Evolutionary conservation across 2,888 invertebrate species (phyloP).

Genomic region (Troides aeacus): DNA sequence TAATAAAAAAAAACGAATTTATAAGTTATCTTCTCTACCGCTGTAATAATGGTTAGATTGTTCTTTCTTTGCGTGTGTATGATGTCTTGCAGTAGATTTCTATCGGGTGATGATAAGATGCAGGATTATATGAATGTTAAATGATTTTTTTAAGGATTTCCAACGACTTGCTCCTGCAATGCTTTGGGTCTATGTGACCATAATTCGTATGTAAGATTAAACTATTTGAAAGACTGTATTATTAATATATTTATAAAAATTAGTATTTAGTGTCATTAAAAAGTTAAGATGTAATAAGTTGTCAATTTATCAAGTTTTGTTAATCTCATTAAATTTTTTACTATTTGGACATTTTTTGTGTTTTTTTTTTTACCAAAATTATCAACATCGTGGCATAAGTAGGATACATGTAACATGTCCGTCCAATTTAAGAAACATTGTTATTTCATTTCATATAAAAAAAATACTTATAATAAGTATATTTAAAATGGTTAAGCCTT

Average conservation of each 20-base stretch:
- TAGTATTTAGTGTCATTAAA: not conserved
- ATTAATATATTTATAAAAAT: not conserved
- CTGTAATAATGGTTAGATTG: too few relatives aligned
- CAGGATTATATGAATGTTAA: not conserved
- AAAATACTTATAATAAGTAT: too few relatives aligned
- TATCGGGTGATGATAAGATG: too few relatives aligned
- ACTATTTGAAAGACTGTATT: slow-evolving; percentile 8
- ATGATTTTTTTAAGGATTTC: not conserved
- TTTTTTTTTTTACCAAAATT: not conserved
- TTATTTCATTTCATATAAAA: too few relatives aligned
- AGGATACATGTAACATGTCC: not conserved
- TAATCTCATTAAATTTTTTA: not conserved
- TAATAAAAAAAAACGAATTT: too few relatives aligned
- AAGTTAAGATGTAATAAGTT: slow-evolving; percentile 1
- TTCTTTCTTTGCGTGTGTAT: too few relatives aligned
- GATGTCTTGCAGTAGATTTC: too few relatives aligned
- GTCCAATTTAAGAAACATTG: not conserved
- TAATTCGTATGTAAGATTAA: not conserved
- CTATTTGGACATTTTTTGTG: slow-evolving; percentile 25
- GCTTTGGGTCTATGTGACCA: not conserved
- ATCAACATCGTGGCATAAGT: not conserved
- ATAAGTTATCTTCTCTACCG: too few relatives aligned
- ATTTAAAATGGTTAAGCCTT: not conserved
- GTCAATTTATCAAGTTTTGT: not conserved
- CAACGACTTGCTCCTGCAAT: not conserved